A percentile compares a stretch with the other conserved stretches of the same genome.
Conservation (phyloP, 2,888 invertebrate species). For the Balanococcus diminutus region DNA sequence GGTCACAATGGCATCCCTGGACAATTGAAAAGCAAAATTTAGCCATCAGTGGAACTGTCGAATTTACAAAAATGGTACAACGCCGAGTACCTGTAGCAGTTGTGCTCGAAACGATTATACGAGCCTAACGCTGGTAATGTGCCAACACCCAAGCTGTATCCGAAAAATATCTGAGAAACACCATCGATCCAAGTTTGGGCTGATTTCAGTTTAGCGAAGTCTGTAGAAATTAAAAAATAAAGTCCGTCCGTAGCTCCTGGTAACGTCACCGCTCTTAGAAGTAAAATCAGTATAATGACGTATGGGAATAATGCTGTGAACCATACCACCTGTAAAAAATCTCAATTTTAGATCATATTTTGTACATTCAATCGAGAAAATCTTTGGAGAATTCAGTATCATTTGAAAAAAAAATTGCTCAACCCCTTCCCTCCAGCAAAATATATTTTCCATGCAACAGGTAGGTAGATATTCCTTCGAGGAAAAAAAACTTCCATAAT, state of each 20-base stretch:
- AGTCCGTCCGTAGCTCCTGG: slow-evolving; percentile 72
- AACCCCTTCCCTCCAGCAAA: background rate
- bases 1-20: slow-evolving; percentile 74
- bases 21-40: background rate
- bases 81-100: slow-evolving; percentile 74
- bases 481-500: slow-evolving; percentile 29
- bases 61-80: too few relatives aligned
- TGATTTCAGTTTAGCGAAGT: slow-evolving; percentile 65
- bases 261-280: slow-evolving; percentile 71
- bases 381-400: too few relatives aligned
- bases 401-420: background rate
- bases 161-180: slow-evolving; percentile 79
- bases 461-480: too few relatives aligned
- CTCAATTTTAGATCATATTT: too few relatives aligned
- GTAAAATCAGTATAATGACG: slow-evolving; percentile 70
- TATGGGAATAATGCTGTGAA: slow-evolving; percentile 79
- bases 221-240: slow-evolving; percentile 71
- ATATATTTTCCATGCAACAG: too few relatives aligned
- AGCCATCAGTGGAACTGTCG: background rate
- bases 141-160: slow-evolving; percentile 78
- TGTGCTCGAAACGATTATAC: slow-evolving; percentile 78
- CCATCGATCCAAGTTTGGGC: slow-evolving; percentile 76
- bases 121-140: slow-evolving; percentile 76
- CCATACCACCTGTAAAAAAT: slow-evolving; percentile 69
- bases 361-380: too few relatives aligned